A percentile compares a stretch with the other conserved stretches of the same genome.
Conservation (phyloP, 2,888 invertebrate genomes). For the Pemphredon lugubris region DNA sequence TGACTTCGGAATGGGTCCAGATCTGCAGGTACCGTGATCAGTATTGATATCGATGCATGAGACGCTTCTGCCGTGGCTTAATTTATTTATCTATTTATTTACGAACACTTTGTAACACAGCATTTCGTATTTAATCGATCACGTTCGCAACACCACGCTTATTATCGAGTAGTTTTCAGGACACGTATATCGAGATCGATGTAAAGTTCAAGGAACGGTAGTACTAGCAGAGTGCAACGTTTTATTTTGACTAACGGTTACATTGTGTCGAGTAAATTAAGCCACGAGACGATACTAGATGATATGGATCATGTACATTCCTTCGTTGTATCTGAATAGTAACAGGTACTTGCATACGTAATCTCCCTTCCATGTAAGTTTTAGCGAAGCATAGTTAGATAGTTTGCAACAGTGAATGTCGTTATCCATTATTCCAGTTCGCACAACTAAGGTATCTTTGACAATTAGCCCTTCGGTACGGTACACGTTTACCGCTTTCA, state of each 20-base stretch:
- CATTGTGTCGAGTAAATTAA: constrained; percentile 65
- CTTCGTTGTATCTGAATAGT: constrained; percentile 39
- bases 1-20: constrained; percentile 93
- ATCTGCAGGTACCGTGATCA: constrained; percentile 89
- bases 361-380: constrained; percentile 51
- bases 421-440: constrained; percentile 52
- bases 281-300: constrained; percentile 63
- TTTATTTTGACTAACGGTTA: too few species aligned
- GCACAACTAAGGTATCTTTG: constrained; percentile 44
- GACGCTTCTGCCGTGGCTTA: constrained; percentile 61
- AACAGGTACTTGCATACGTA: constrained; percentile 58
- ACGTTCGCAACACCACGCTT: too few species aligned
- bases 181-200: too few species aligned
- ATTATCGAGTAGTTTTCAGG: too few species aligned
- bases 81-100: constrained; percentile 65
- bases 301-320: constrained; percentile 43
- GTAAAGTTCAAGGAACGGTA: too few species aligned
- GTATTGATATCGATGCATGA: constrained; percentile 43
- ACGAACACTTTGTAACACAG: constrained; percentile 59
- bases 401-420: constrained; percentile 44
- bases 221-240: too few species aligned
- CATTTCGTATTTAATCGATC: too few species aligned
- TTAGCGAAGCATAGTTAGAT: constrained; percentile 44
- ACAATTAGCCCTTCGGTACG: background rate
- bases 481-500: too few species aligned